A percentile compares a stretch with the other conserved stretches of the same genome.
phyloP scores from a whole-genome alignment of 2,113 vertebrate species.

The Rhinichthys klamathensis region DNA sequence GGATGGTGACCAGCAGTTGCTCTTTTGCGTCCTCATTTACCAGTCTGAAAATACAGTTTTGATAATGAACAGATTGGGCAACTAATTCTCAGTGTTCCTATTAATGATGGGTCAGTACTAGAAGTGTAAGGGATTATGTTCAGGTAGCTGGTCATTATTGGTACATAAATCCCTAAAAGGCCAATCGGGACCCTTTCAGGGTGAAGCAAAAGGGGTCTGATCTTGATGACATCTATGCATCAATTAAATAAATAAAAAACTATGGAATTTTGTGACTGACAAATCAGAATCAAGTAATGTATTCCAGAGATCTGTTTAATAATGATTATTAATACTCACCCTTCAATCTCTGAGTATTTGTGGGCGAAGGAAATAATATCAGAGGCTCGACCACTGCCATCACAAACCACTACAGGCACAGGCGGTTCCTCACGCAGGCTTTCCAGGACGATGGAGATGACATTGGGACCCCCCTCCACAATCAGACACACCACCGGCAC shows the following conservation, averaged over 20 bases:
- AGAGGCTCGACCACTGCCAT: constrained; percentile 91
- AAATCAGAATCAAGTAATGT: background rate
- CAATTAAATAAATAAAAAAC: too few relatives aligned
- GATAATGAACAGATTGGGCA: background rate
- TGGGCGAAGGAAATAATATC: constrained; percentile 97
- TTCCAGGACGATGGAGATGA: constrained; percentile 91
- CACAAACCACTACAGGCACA: constrained; percentile 95
- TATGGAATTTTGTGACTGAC: background rate
- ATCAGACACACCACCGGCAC: constrained; percentile 95
- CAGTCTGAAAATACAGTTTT: constrained; percentile 71
- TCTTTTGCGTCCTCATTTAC: constrained; percentile 91
- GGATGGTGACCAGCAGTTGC: constrained; percentile 94
- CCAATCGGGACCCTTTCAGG: background rate
- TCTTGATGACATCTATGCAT: too few relatives aligned
- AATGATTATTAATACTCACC: constrained; percentile 76
- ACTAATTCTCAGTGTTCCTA: background rate
- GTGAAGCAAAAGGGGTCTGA: background rate
- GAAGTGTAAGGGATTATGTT: background rate
- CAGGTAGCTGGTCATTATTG: background rate
- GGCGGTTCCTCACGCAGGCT: constrained; percentile 93
- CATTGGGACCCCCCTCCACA: constrained; percentile 95
- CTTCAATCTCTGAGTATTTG: constrained; percentile 92
- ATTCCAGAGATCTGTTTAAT: background rate
- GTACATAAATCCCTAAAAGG: background rate
- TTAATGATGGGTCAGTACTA: background rate